These are phyloP conservation scores for Strigamia maritima DNA, from an alignment of 2,888 invertebrate genomes.

Conservation along the genomic window DNA sequence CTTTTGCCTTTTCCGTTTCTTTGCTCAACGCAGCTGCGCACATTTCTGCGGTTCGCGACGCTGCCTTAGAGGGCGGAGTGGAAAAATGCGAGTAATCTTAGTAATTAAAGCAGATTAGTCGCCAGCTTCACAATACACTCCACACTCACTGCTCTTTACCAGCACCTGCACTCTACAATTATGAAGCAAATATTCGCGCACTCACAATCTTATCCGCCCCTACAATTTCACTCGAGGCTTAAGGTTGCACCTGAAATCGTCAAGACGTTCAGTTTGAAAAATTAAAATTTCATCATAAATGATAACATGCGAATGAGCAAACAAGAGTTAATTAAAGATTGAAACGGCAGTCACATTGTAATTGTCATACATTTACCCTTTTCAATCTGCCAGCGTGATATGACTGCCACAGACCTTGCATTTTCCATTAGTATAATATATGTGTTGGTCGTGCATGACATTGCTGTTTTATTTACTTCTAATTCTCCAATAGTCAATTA, in stretches of 20 bases:
- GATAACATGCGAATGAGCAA: neutral
- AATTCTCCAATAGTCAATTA: constrained; percentile 18
- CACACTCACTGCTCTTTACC: neutral
- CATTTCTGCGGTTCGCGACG: constrained; percentile 11
- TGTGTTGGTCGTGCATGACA: constrained; percentile 12
- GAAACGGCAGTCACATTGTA: neutral
- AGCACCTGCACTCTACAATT: constrained; percentile 9
- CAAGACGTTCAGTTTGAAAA: neutral
- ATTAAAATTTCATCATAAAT: neutral
- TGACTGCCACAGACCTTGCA: neutral
- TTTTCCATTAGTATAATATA: constrained; percentile 1
- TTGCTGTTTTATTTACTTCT: constrained; percentile 16
- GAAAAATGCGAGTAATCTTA: constrained; percentile 19
- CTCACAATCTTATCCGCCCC: neutral
- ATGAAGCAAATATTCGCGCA: neutral
- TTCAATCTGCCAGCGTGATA: neutral
- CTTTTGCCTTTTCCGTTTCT: neutral
- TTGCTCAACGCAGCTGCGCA: constrained; percentile 9
- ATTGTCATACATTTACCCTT: neutral
- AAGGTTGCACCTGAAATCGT: neutral
- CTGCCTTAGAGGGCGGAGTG: neutral
- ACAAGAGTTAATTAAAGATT: neutral
- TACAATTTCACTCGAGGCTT: neutral
- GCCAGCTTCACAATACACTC: constrained; percentile 23
- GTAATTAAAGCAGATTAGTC: constrained; percentile 23